These are phyloP conservation scores for Ammodytes marinus DNA, from an alignment of 2,113 vertebrate genomes.

Conservation along the genomic window DNA sequence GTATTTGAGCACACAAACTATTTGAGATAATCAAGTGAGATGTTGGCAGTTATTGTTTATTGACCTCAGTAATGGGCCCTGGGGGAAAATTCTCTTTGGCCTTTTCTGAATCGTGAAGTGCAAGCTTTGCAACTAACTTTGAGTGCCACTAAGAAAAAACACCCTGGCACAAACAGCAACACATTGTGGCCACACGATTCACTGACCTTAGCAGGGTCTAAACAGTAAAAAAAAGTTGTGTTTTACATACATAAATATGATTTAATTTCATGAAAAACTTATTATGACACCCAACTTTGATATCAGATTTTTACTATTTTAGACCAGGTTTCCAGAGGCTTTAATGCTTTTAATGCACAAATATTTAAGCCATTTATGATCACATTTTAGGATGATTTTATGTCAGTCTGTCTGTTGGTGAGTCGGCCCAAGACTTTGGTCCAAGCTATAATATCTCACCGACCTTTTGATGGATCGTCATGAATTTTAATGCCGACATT, in stretches of 20 bases:
- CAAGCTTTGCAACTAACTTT: conserved; percentile 8
- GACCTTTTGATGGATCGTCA: background rate
- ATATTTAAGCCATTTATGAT: background rate
- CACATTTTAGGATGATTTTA: background rate
- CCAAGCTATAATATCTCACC: background rate
- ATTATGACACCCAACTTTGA: too few relatives aligned
- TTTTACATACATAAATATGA: too few relatives aligned
- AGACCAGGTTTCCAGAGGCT: background rate
- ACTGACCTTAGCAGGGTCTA: background rate
- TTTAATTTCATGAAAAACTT: too few relatives aligned
- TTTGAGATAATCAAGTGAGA: conserved; percentile 32
- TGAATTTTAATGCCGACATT: background rate
- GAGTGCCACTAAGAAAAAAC: conserved; percentile 2
- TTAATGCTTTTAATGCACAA: background rate
- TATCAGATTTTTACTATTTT: too few relatives aligned
- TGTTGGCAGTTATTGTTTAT: conserved; percentile 8
- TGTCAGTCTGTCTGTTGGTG: background rate
- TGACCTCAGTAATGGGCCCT: conserved; percentile 7
- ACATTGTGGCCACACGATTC: background rate
- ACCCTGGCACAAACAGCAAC: background rate
- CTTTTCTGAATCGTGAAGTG: conserved; percentile 2
- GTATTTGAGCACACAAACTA: background rate
- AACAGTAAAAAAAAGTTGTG: too few relatives aligned
- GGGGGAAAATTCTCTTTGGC: background rate
- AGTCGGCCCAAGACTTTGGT: background rate